Percentiles rank a stretch among this genome's conserved stretches.
phyloP scores from a whole-genome alignment of 2,113 vertebrate genomes.

The Misgurnus mizolepis region DNA sequence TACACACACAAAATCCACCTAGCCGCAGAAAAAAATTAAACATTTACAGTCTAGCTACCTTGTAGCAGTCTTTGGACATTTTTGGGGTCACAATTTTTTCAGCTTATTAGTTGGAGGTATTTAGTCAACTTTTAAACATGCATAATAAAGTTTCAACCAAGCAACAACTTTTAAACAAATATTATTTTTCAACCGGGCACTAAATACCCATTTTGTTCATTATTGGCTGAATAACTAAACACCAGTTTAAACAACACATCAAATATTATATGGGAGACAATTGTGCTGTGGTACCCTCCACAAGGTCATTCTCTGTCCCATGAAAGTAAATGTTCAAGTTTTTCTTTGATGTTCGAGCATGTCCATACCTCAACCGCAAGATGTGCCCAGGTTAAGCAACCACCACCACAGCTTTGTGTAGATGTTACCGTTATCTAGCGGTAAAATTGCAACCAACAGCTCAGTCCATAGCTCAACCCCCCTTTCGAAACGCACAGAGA shows the following conservation, averaged over 20 bases:
- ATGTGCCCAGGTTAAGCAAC: neutral
- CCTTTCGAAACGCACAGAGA: no score
- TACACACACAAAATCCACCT: neutral
- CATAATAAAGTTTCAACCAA: neutral
- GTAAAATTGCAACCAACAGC: no score
- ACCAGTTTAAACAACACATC: neutral
- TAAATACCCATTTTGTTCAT: neutral
- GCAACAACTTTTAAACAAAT: neutral
- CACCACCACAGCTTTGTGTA: neutral
- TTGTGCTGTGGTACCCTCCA: no score
- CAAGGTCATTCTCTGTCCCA: neutral
- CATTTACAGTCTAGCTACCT: neutral
- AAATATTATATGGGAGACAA: neutral
- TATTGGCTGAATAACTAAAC: neutral
- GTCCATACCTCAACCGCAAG: neutral
- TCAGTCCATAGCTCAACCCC: no score
- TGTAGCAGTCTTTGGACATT: neutral
- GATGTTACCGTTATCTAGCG: no score
- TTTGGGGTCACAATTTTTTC: neutral
- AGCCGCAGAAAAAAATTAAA: neutral
- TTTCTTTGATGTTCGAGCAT: neutral
- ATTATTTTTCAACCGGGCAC: neutral
- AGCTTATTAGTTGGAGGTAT: neutral
- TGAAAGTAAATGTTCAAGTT: neutral
- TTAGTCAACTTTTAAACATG: neutral